phyloP scores from a whole-genome alignment of 2,888 invertebrate species.

The Eurytoma californica region DNA sequence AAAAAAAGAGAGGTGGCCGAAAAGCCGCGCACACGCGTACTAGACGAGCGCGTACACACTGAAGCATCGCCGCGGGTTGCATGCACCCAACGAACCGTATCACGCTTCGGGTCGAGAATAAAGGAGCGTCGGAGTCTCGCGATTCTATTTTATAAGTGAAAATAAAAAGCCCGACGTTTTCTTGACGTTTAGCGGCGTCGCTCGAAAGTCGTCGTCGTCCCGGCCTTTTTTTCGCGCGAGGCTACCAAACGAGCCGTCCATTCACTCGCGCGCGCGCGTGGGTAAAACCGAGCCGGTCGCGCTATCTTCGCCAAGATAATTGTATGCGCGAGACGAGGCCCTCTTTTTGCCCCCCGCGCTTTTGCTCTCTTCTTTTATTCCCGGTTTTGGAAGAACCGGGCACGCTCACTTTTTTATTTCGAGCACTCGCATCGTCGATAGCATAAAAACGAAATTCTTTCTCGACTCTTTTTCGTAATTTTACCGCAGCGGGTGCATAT shows the following conservation, averaged over 20 bases:
- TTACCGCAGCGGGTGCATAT: no score
- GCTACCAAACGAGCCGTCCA: not conserved
- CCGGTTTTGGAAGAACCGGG: no score
- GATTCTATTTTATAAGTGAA: not conserved
- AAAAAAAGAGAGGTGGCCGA: no score
- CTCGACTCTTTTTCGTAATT: no score
- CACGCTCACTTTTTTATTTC: no score
- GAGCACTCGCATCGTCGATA: no score
- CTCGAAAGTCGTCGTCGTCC: not conserved
- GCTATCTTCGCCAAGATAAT: constrained; percentile 19
- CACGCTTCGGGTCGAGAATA: not conserved
- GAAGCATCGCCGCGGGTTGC: no score
- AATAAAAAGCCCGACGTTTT: not conserved
- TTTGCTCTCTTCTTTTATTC: no score
- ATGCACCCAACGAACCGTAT: no score
- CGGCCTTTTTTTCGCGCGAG: not conserved
- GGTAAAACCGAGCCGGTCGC: not conserved
- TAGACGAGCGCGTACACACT: no score
- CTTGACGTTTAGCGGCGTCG: not conserved
- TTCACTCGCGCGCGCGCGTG: not conserved
- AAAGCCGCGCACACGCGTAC: no score
- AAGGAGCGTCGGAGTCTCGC: constrained; percentile 18
- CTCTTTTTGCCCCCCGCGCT: not conserved
- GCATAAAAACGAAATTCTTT: no score
- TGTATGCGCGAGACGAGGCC: not conserved